A percentile compares a stretch with the other conserved stretches of the same genome.
phyloP scores from a whole-genome alignment of 2,113 vertebrate genomes.

The Chloebia gouldiae region DNA sequence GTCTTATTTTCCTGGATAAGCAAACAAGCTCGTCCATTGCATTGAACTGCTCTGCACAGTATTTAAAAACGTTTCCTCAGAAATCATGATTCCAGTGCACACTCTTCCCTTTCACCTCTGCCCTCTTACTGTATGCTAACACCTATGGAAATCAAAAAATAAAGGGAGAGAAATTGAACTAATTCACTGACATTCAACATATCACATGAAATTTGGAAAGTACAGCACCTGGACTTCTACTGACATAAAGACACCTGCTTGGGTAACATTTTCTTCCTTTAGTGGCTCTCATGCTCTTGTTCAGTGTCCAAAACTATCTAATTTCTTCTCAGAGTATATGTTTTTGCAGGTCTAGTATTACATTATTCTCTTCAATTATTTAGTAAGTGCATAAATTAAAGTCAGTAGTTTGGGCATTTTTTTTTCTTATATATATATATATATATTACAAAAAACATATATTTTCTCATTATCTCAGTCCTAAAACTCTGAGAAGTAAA shows the following conservation, averaged over 20 bases:
- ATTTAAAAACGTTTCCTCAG: background rate
- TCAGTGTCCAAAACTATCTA: background rate
- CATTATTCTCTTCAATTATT: constrained; percentile 50
- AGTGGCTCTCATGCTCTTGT: background rate
- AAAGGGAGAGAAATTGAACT: background rate
- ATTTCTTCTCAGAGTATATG: background rate
- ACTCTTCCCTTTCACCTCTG: background rate
- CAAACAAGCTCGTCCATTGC: background rate
- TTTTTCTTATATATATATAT: background rate
- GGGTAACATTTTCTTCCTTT: background rate
- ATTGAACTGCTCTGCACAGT: background rate
- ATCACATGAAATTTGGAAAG: background rate
- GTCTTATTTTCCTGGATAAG: background rate
- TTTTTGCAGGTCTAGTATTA: background rate
- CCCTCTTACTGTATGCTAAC: rapidly evolving
- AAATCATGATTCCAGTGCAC: background rate
- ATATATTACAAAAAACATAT: background rate
- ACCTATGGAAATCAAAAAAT: background rate
- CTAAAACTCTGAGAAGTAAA: background rate
- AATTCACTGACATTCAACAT: background rate
- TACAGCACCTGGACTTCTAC: background rate
- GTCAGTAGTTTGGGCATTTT: background rate
- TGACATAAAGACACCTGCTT: background rate
- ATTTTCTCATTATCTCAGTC: constrained; percentile 8
- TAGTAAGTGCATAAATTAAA: constrained; percentile 36